Evolutionary conservation across 1,140 invertebrate genomes (phyloP).

Genomic region (Drepana arcuata): DNA sequence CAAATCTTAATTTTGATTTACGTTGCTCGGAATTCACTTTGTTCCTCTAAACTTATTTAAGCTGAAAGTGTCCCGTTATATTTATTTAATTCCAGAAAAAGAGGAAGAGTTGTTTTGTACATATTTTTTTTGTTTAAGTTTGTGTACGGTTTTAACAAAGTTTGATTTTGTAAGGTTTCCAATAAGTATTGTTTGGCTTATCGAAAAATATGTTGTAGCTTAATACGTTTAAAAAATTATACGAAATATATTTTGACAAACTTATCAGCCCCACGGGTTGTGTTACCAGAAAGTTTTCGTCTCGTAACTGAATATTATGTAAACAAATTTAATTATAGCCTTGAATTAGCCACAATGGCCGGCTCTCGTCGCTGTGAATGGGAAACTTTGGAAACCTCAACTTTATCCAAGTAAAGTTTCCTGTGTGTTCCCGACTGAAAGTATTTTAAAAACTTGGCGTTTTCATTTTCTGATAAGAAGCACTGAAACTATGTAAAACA

Average conservation of each 20-base stretch:
- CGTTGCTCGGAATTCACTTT: constrained; percentile 21
- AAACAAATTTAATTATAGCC: constrained; percentile 66
- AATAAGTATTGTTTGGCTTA: too few species aligned
- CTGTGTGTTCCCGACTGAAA: constrained; percentile 30
- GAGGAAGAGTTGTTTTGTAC: too few species aligned
- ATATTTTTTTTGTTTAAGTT: background rate
- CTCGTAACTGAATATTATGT: constrained; percentile 42
- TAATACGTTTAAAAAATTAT: constrained; percentile 9
- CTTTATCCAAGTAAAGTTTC: constrained; percentile 45
- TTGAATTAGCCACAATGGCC: constrained; percentile 61
- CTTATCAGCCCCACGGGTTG: constrained; percentile 11
- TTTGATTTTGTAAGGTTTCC: background rate
- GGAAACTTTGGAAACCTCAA: constrained; percentile 52
- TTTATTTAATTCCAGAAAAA: too few species aligned
- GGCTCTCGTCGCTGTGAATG: constrained; percentile 39
- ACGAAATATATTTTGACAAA: constrained; percentile 9
- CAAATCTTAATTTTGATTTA: constrained; percentile 36
- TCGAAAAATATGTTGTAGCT: too few species aligned
- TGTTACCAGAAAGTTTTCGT: constrained; percentile 30
- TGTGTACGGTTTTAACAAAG: background rate
- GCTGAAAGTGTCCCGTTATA: too few species aligned
- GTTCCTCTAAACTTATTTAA: constrained; percentile 17
- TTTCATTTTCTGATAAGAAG: constrained; percentile 24
- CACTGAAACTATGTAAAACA: too few species aligned
- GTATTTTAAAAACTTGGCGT: constrained; percentile 31